Conservation (phyloP, 1,140 invertebrate genomes). For the Pseudoatta argentina region DNA sequence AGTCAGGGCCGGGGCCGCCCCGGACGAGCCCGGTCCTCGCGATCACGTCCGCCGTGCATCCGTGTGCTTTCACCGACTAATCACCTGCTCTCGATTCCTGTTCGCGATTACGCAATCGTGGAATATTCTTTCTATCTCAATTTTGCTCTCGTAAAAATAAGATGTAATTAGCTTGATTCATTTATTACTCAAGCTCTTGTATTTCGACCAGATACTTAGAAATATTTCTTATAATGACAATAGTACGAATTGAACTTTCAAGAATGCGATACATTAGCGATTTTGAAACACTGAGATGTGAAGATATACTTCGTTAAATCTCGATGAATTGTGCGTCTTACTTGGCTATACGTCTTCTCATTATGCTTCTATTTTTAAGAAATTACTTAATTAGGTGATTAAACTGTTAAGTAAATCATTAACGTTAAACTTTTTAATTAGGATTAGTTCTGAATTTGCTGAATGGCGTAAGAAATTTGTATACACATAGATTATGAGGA, state of each 20-base stretch:
- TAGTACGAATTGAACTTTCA: not conserved
- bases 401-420: not conserved
- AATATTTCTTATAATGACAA: not conserved
- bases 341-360: not conserved
- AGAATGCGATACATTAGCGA: not conserved
- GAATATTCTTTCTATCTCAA: not conserved
- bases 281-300: not conserved
- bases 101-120: slow-evolving; percentile 14
- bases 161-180: not conserved
- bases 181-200: too few relatives aligned
- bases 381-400: not conserved
- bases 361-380: not conserved
- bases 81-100: not conserved
- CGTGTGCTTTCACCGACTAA: slow-evolving; percentile 8
- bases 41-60: not conserved
- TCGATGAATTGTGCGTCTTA: not conserved
- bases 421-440: not conserved
- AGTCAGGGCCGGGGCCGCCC: slow-evolving; percentile 77
- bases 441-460: not conserved
- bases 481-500: not conserved
- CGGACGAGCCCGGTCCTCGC: slow-evolving; percentile 47
- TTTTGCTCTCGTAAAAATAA: not conserved
- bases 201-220: not conserved
- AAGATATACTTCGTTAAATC: not conserved
- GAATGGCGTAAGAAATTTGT: not conserved